These are phyloP conservation scores for Yponomeuta evonymella DNA, from an alignment of 2,888 invertebrate genomes.

Conservation along the genomic window DNA sequence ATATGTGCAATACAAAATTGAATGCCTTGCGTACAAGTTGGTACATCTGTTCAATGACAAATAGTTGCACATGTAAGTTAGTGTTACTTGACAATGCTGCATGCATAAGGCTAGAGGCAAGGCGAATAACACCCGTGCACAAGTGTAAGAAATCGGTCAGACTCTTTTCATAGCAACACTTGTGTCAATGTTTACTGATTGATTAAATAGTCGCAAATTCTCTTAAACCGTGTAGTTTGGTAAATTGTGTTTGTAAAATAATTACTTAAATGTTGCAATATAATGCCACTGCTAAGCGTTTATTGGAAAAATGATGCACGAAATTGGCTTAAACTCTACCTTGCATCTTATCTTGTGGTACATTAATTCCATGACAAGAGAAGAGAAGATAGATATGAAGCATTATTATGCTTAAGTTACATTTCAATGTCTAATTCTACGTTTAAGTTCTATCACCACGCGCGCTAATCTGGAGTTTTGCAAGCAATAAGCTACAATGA, in stretches of 20 bases:
- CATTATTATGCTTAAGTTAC: no score
- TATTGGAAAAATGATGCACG: no score
- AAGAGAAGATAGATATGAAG: no score
- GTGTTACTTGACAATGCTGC: not conserved
- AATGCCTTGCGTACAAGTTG: not conserved
- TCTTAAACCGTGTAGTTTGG: not conserved
- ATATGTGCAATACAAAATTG: no score
- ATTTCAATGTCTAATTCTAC: no score
- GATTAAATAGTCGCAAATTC: not conserved
- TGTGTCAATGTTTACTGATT: conserved; percentile 1
- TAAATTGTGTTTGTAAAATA: not conserved
- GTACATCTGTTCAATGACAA: not conserved
- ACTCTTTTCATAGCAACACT: not conserved
- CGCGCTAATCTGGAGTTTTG: no score
- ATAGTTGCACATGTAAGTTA: not conserved
- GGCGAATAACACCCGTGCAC: not conserved
- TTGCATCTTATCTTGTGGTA: no score
- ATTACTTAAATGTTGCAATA: not conserved
- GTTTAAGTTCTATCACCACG: no score
- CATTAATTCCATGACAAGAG: no score
- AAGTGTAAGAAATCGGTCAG: not conserved
- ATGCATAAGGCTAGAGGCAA: not conserved
- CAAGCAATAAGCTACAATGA: not conserved
- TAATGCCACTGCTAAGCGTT: no score
- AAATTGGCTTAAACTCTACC: no score